Percentiles rank a stretch among this genome's conserved stretches.
These are phyloP conservation scores for Chorisops tibialis DNA, from an alignment of 2,888 invertebrate genomes.

Conservation along the genomic window DNA sequence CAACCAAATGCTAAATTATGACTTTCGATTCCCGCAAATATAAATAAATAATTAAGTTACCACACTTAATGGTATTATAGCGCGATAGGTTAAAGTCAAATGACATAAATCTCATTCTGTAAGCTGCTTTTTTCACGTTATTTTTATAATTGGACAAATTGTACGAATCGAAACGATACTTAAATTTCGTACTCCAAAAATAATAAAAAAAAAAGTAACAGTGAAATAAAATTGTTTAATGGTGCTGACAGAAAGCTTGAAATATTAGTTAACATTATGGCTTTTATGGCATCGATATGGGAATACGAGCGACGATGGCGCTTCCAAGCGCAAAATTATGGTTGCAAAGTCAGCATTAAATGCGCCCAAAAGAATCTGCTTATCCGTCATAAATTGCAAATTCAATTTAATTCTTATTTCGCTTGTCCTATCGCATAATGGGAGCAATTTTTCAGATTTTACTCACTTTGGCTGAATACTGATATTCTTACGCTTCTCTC, in stretches of 20 bases:
- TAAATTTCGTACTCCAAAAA: background rate
- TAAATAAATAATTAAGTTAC: too few relatives aligned
- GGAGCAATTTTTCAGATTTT: constrained; percentile 19
- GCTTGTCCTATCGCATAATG: constrained; percentile 5
- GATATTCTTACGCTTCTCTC: background rate
- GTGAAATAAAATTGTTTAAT: constrained; percentile 19
- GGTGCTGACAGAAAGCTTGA: constrained; percentile 24
- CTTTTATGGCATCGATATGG: background rate
- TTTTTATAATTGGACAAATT: constrained; percentile 18
- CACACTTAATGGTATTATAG: too few relatives aligned
- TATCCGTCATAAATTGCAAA: constrained; percentile 18
- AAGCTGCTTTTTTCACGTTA: constrained; percentile 4
- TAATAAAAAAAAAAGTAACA: background rate
- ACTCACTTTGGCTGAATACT: background rate
- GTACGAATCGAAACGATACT: constrained; percentile 7
- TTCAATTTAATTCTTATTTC: constrained; percentile 25
- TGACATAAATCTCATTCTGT: background rate
- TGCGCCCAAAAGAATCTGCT: constrained; percentile 12
- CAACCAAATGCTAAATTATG: too few relatives aligned
- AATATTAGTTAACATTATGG: constrained; percentile 15
- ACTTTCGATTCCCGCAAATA: too few relatives aligned
- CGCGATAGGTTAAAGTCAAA: too few relatives aligned
- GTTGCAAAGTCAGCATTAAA: constrained; percentile 2
- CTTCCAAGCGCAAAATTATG: background rate
- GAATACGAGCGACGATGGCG: background rate